Percentiles rank a stretch among this genome's conserved stretches.
These are phyloP conservation scores for Boloria selene DNA, from an alignment of 2,888 invertebrate genomes.

Conservation along the genomic window DNA sequence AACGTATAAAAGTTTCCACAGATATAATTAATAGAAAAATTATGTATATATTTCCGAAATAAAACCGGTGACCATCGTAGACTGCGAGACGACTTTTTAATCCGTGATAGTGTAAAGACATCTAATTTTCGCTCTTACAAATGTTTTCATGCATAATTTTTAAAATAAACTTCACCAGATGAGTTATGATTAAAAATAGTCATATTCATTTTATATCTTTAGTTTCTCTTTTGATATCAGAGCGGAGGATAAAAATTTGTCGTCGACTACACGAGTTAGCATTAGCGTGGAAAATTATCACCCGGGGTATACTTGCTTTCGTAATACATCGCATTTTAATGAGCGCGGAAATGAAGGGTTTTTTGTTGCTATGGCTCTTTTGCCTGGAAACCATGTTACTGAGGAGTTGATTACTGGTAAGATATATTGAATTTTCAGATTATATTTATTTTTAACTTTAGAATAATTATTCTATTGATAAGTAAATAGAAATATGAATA, in stretches of 20 bases:
- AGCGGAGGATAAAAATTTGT: constrained; percentile 12
- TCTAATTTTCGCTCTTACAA: too few species aligned
- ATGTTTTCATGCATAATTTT: too few species aligned
- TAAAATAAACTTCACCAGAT: too few species aligned
- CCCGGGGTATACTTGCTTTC: constrained; percentile 22
- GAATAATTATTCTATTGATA: too few species aligned
- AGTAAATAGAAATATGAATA: too few species aligned
- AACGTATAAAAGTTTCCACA: too few species aligned
- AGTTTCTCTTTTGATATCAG: background rate
- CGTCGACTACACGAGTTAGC: constrained; percentile 23
- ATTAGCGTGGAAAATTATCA: constrained; percentile 31
- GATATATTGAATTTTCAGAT: constrained; percentile 36
- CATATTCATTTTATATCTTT: background rate
- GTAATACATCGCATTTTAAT: constrained; percentile 32
- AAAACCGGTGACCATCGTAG: too few species aligned
- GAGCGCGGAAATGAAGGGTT: constrained; percentile 16
- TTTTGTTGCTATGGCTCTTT: constrained; percentile 11
- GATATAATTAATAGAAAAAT: too few species aligned
- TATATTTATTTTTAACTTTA: constrained; percentile 12
- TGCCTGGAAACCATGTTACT: constrained; percentile 14
- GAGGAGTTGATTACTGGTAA: constrained; percentile 39
- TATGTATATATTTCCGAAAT: too few species aligned
- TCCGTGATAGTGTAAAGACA: too few species aligned
- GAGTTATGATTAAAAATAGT: too few species aligned
- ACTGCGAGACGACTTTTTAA: too few species aligned